Percentiles rank a stretch among this genome's conserved stretches.
These are phyloP conservation scores for Leuctra nigra DNA, from an alignment of 2,888 invertebrate species.

Conservation along the genomic window DNA sequence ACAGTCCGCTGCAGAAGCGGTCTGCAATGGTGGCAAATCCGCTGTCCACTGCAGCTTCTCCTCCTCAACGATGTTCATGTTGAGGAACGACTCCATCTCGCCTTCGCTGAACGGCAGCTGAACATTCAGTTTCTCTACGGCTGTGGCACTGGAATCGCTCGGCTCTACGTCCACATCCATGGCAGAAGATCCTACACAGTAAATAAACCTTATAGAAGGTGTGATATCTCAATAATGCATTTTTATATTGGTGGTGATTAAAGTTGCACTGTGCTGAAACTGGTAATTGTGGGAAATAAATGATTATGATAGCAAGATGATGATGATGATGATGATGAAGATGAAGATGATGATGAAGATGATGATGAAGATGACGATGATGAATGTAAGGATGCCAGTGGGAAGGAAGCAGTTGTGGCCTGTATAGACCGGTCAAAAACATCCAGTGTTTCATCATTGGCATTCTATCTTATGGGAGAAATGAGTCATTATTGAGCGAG, in stretches of 20 bases:
- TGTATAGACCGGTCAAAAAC: too few species aligned
- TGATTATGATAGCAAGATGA: too few species aligned
- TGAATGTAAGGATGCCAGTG: too few species aligned
- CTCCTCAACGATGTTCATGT: slow-evolving; percentile 79
- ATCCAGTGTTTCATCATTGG: too few species aligned
- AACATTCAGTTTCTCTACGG: not conserved
- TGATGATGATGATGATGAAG: too few species aligned
- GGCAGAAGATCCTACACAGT: not conserved
- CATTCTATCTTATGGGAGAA: too few species aligned
- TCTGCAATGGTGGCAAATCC: slow-evolving; percentile 47
- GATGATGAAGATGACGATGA: too few species aligned
- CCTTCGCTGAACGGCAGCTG: not conserved
- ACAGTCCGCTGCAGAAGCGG: slow-evolving; percentile 42
- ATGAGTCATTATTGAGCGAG: too few species aligned
- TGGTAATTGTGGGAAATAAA: not conserved
- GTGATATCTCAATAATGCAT: too few species aligned
- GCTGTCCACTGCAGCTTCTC: slow-evolving; percentile 89
- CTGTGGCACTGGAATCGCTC: not conserved
- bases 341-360: too few species aligned
- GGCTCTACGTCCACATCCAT: not conserved
- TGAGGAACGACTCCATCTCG: slow-evolving; percentile 38
- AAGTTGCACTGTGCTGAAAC: not conserved
- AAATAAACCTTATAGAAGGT: too few species aligned
- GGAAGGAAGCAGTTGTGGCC: too few species aligned
- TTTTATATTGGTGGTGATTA: not conserved